Base-by-base conservation (phyloP, 2,888 invertebrate species). In the Sisyra terminalis region DNA sequence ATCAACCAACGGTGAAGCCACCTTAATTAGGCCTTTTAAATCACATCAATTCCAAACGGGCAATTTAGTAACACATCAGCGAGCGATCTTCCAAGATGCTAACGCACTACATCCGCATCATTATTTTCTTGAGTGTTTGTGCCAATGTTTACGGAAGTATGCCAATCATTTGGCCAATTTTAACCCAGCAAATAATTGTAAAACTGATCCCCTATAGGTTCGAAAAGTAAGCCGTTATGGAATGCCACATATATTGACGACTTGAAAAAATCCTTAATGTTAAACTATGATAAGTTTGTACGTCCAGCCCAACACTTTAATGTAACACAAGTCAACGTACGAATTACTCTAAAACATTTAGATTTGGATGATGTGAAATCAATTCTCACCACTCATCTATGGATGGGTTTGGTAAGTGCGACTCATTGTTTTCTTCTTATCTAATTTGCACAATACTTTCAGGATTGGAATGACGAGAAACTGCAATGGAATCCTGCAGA, bases 391-490 rank as follows among this genome's bases (percentile, higher is more conserved):
- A 57, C 74, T 2, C 68, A 73, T 51, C 66, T 66, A 3, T 76
- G 73, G 72, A 51, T 81, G 5, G 65, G 60, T 47, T 60, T 82
- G 67, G 83, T 84, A 60, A 59, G 63, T 53, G 2, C 8, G 16
- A 37, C 15, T 29, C 3, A 37, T 18, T 11, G 13, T 36, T n/a
- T 32, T 41, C 8, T 3, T 15, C 16, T 10, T 18, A 11, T 35
- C 9, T 3, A 34, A 41, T 11, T 34, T 15, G 24, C 3, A 24
- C n/a, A 24, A 39, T 24, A 31, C 31, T 58, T 61, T 8, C 58
- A 86, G 86, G 55, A 54, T n/a, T 87, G 87, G 87, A 59, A 57
- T 32, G 87, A 87, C 55, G 70, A 73, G 10, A 77, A 81, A 44
- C 60, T 85, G 3, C 63, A 66, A 40, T 87, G 86, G 86, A 77